phyloP scores from a whole-genome alignment of 2,113 vertebrate species.

The Blennius ocellaris region DNA sequence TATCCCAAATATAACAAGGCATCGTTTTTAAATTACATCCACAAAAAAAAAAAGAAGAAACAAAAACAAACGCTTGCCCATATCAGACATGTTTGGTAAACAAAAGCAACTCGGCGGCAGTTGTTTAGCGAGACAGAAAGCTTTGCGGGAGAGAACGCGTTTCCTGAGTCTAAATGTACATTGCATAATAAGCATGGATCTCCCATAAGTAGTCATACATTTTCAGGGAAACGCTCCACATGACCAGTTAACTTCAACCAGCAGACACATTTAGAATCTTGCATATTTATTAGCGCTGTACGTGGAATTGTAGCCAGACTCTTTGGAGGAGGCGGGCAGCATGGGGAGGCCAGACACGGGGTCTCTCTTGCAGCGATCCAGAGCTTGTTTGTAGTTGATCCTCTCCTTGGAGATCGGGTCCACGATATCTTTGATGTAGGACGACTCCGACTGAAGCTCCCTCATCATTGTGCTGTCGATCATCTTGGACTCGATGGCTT shows the following conservation, averaged over 20 bases:
- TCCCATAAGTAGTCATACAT: slow-evolving; percentile 15
- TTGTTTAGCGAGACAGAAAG: slow-evolving; percentile 54
- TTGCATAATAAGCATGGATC: slow-evolving; percentile 40
- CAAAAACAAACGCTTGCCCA: slow-evolving; percentile 43
- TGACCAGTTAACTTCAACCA: slow-evolving; percentile 34
- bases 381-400: slow-evolving; percentile 93
- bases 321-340: slow-evolving; percentile 82
- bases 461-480: slow-evolving; percentile 86
- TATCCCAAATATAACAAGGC: slow-evolving; percentile 67
- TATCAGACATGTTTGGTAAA: slow-evolving; percentile 73
- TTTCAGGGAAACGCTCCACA: slow-evolving; percentile 16
- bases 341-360: slow-evolving; percentile 86
- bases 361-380: slow-evolving; percentile 89
- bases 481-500: slow-evolving; percentile 88
- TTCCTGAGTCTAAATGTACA: slow-evolving; percentile 70
- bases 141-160: slow-evolving; percentile 43
- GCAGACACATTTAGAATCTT: slow-evolving; percentile 74
- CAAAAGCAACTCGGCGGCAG: slow-evolving; percentile 68
- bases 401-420: slow-evolving; percentile 92
- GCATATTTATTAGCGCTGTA: slow-evolving; percentile 61
- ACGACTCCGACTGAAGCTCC: slow-evolving; percentile 87
- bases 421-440: slow-evolving; percentile 88
- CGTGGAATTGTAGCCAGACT: slow-evolving; percentile 46
- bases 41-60: slow-evolving; percentile 45
- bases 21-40: slow-evolving; percentile 65